Evolutionary conservation across 1,140 invertebrate species (phyloP).

Genomic region (Listronotus bonariensis): DNA sequence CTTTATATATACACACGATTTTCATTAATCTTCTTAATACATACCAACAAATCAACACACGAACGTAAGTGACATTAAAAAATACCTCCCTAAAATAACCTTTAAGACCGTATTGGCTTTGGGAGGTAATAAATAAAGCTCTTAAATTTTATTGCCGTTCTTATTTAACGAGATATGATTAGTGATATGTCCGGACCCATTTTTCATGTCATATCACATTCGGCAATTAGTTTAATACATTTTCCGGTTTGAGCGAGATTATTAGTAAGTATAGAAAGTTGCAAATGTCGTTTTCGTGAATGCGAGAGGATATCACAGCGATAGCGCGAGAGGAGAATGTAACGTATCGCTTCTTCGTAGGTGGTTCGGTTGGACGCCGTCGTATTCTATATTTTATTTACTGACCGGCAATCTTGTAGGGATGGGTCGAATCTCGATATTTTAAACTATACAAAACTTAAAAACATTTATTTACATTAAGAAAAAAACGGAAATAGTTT

Average conservation of each 20-base stretch:
- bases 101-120: constrained; percentile 5
- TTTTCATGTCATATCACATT: constrained; percentile 21
- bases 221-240: constrained; percentile 24
- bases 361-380: constrained; percentile 12
- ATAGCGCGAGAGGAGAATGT: constrained; percentile 11
- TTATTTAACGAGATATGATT: constrained; percentile 10
- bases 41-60: too few species aligned
- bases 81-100: neutral
- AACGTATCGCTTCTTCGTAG: constrained; percentile 14
- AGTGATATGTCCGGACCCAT: constrained; percentile 10
- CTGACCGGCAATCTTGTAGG: neutral
- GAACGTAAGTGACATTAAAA: too few species aligned
- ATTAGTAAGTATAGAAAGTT: constrained; percentile 19
- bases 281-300: constrained; percentile 24
- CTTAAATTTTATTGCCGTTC: constrained; percentile 7
- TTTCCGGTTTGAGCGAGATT: constrained; percentile 17
- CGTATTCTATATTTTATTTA: constrained; percentile 14
- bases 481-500: too few species aligned
- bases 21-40: too few species aligned
- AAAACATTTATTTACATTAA: too few species aligned
- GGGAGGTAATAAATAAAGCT: constrained; percentile 12
- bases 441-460: too few species aligned
- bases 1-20: too few species aligned
- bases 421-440: constrained; percentile 1
- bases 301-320: constrained; percentile 10